phyloP scores from a whole-genome alignment of 2,113 vertebrate genomes.

The Tupaia tana region DNA sequence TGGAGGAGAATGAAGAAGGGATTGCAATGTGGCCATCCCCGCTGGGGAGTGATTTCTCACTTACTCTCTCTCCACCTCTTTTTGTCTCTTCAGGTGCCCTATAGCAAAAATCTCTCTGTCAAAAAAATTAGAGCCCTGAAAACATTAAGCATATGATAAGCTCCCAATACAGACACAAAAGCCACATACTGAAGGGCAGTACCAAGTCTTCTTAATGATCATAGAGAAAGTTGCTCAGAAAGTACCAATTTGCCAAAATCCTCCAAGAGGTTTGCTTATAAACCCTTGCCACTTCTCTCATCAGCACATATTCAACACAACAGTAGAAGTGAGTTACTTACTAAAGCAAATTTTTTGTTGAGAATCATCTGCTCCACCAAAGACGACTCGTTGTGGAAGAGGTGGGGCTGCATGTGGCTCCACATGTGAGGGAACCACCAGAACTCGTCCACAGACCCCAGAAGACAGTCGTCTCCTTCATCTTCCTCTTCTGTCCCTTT shows the following conservation, averaged over 20 bases:
- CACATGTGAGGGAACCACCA: conserved; percentile 99
- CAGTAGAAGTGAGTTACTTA: conserved; percentile 84
- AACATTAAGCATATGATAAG: neutral
- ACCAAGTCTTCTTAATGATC: neutral
- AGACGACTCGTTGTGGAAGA: conserved; percentile 97
- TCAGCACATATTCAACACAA: neutral
- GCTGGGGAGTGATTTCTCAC: no score
- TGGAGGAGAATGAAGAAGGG: no score
- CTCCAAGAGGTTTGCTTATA: neutral
- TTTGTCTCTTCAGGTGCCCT: no score
- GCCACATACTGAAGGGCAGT: neutral
- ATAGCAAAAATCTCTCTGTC: no score
- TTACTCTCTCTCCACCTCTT: no score
- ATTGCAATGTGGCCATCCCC: no score
- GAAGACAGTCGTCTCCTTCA: conserved; percentile 93
- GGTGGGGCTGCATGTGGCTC: conserved; percentile 99
- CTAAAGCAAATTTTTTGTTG: conserved; percentile 98
- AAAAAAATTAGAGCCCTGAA: neutral
- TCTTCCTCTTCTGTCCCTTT: conserved; percentile 95
- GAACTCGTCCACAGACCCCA: conserved; percentile 95
- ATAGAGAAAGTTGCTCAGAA: neutral
- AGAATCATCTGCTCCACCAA: conserved; percentile 99
- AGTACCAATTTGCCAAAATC: neutral
- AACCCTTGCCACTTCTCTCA: neutral
- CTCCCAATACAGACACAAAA: neutral